Base-by-base conservation (phyloP, 2,888 invertebrate genomes). In the Amphipyra berbera region DNA sequence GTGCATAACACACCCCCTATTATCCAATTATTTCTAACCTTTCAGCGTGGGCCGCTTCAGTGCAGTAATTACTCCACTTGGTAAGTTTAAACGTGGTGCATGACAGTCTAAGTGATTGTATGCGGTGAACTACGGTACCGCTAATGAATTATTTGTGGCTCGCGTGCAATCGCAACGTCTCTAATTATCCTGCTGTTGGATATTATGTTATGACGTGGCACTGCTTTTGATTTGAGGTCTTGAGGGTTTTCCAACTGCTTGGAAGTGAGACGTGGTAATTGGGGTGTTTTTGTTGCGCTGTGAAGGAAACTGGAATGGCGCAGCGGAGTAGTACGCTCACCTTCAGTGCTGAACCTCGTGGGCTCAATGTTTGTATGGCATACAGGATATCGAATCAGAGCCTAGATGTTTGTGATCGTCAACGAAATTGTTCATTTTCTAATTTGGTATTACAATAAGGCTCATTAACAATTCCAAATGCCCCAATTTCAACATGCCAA, bases 11-110 rank as follows among this genome's bases (percentile, higher is more conserved):
- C 83, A 85, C 66, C 84, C 85, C 76, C 82, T 83, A 93, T 94
- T 94, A 94, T 94, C 93, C 94, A 93, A 94, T 94, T 93, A 94
- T 93, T 91, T 93, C 88, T 93, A 94, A 94, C 95, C 95, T 94
- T 94, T 94, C 91, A 93, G 92, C 83, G 80, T 82, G 78, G 81
- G 78, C 81, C 78, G 85, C 83, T 90, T 87, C 89, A 88, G 87
- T 85, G 86, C 85, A 82, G 74, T 88, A 90, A 90, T 90, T 90
- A 90, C 88, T 85, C 79, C 83, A 85, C 86, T 88, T 81, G 86
- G 83, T 88, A 84, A 88, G 87, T 91, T 91, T 92, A 91, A 92
- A 90, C 90, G 88, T 86, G 84, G 82, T 86, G 86, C 89, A 90
- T 94, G 94, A 94, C 94, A 93, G 91, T 92, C 79, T 92, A 93